These are phyloP conservation scores for Nezara viridula DNA, from an alignment of 2,888 invertebrate genomes.

Conservation along the genomic window DNA sequence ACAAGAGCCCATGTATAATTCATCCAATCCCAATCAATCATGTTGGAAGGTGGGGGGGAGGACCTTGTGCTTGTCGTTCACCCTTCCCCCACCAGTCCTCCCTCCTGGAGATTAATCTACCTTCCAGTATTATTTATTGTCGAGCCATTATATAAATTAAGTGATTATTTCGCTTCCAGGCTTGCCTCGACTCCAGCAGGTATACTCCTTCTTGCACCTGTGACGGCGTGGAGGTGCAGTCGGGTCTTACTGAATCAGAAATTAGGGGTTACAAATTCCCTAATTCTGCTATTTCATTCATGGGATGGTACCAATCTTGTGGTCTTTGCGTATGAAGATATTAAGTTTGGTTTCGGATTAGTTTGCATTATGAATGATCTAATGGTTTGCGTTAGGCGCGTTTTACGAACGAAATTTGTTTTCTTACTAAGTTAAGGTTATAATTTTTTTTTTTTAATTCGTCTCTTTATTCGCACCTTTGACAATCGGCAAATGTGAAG, in stretches of 20 bases:
- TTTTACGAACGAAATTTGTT: too few relatives aligned
- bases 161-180: slow-evolving; percentile 57
- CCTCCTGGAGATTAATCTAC: slow-evolving; percentile 32
- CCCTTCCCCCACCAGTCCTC: slow-evolving; percentile 15
- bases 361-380: too few relatives aligned
- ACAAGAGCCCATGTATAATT: slow-evolving; percentile 56
- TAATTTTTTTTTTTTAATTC: too few relatives aligned
- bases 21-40: slow-evolving; percentile 55
- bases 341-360: too few relatives aligned
- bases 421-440: too few relatives aligned
- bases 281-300: not conserved
- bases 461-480: too few relatives aligned
- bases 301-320: not conserved
- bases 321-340: too few relatives aligned
- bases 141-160: slow-evolving; percentile 57
- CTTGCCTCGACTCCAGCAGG: slow-evolving; percentile 17
- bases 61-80: slow-evolving; percentile 37
- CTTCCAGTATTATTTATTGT: slow-evolving; percentile 37
- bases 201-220: not conserved
- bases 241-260: not conserved
- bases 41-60: not conserved
- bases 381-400: too few relatives aligned
- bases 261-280: not conserved
- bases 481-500: too few relatives aligned
- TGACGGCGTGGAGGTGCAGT: not conserved